phyloP scores from a whole-genome alignment of 2,113 vertebrate species.

The Brachirus orientalis region DNA sequence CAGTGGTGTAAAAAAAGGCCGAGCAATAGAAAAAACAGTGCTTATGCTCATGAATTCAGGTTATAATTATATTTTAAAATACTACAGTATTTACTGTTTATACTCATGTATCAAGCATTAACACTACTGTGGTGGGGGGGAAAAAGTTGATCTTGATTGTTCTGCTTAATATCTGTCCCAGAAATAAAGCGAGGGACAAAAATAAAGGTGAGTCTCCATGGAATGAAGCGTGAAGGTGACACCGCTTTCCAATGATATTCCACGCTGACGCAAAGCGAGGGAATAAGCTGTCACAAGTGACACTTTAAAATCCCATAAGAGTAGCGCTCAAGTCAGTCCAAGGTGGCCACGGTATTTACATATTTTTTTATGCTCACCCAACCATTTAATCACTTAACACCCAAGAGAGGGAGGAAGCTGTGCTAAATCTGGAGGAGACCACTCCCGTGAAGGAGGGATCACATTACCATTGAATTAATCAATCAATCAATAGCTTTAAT shows the following conservation, averaged over 20 bases:
- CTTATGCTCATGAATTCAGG: too few species aligned
- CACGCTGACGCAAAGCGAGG: conserved; percentile 13
- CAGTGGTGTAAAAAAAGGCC: too few species aligned
- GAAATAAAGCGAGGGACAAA: background rate
- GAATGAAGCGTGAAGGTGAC: conserved; percentile 33
- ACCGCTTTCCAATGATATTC: conserved; percentile 11
- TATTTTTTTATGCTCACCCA: conserved; percentile 57
- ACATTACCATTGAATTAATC: conserved; percentile 9
- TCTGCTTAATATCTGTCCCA: too few species aligned
- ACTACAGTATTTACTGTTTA: too few species aligned
- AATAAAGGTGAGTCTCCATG: conserved; percentile 1
- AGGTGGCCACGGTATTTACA: conserved; percentile 62
- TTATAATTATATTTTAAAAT: too few species aligned
- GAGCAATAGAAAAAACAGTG: too few species aligned
- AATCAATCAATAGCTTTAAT: conserved; percentile 43
- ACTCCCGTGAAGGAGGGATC: conserved; percentile 17
- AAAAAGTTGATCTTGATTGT: too few species aligned
- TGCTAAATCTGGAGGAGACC: conserved; percentile 45
- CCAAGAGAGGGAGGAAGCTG: conserved; percentile 23
- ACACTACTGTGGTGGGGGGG: too few species aligned
- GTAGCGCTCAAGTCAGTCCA: conserved; percentile 45
- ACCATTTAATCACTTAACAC: conserved; percentile 58
- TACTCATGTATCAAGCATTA: too few species aligned
- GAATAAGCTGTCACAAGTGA: conserved; percentile 48
- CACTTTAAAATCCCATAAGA: conserved; percentile 44